Conservation (phyloP, 2,797 vertebrate genomes). For the Pitangus sulphuratus region DNA sequence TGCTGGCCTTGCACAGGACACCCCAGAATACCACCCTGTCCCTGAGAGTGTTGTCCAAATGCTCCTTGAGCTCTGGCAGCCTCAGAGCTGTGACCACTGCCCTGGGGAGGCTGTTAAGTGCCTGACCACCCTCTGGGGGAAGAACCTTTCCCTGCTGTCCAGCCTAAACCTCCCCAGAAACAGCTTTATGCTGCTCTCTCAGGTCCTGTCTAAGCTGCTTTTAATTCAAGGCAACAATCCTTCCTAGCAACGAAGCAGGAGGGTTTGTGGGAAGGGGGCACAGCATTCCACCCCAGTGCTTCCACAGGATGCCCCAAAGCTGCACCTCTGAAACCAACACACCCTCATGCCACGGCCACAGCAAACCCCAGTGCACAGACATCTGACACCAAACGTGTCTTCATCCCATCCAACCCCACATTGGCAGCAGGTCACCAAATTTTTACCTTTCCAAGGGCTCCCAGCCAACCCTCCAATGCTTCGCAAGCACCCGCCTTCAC, state of each 20-base stretch:
- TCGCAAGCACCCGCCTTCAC: accelerated
- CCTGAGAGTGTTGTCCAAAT: neutral
- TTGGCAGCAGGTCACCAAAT: neutral
- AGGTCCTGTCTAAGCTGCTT: neutral
- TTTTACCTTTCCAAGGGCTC: neutral
- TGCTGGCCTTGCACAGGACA: neutral
- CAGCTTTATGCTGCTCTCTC: neutral
- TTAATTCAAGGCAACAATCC: neutral
- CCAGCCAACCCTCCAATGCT: neutral
- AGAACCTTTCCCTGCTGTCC: neutral
- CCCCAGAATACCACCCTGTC: neutral
- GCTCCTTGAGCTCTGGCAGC: neutral
- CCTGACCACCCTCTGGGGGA: neutral
- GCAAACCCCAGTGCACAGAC: neutral
- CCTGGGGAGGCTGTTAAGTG: neutral
- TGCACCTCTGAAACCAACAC: accelerated
- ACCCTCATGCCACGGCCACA: accelerated
- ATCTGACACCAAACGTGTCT: accelerated
- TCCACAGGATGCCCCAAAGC: neutral
- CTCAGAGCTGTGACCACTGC: neutral
- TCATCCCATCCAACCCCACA: neutral
- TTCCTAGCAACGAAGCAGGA: neutral
- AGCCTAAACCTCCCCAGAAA: neutral
- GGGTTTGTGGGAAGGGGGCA: neutral
- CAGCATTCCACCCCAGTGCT: neutral